Percentiles rank a stretch among this genome's conserved stretches.
These are phyloP conservation scores for Drosophila hamatofila DNA, from an alignment of 2,888 invertebrate species.

Conservation along the genomic window DNA sequence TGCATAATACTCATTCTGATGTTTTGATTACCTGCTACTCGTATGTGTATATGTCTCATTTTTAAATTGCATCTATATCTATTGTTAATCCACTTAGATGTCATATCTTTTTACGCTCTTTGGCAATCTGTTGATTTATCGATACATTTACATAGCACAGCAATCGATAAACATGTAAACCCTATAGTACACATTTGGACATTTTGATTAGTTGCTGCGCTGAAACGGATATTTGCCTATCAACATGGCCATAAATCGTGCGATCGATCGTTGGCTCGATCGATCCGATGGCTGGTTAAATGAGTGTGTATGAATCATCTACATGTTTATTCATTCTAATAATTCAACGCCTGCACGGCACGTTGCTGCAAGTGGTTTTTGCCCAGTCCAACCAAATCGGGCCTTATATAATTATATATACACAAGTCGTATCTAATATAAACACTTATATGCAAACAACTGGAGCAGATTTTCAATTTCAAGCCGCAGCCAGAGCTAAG, in stretches of 20 bases:
- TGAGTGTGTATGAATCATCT: conserved; percentile 53
- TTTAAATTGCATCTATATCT: not conserved
- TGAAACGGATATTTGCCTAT: conserved; percentile 72
- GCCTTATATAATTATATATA: conserved; percentile 71
- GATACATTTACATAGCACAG: conserved; percentile 26
- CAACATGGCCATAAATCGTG: conserved; percentile 72
- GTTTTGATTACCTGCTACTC: not conserved
- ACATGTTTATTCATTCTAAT: conserved; percentile 48
- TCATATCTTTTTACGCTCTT: not conserved
- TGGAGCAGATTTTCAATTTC: conserved; percentile 22
- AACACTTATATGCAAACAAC: conserved; percentile 34
- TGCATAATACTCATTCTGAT: not conserved
- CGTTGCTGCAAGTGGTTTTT: conserved; percentile 54
- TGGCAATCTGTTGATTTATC: conserved; percentile 42
- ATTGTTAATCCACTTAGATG: not conserved
- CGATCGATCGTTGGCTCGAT: conserved; percentile 34
- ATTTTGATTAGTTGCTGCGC: conserved; percentile 43
- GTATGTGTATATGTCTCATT: not conserved
- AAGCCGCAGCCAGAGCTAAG: conserved; percentile 15
- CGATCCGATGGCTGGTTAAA: conserved; percentile 21
- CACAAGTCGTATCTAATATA: conserved; percentile 27
- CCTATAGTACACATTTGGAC: conserved; percentile 28
- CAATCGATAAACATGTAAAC: conserved; percentile 22
- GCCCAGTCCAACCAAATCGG: conserved; percentile 65
- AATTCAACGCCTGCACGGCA: conserved; percentile 65